Conservation (phyloP, 1,140 invertebrate genomes). For the roundworm (Caenorhabditis elegans) region WBcel235 BX284602.5:5692501-5693000, state of each 20-base stretch:
- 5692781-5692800: conserved; percentile 41
- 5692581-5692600: conserved; percentile 42
- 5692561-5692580: conserved; percentile 45
- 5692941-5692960: not conserved
- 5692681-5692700: conserved; percentile 86
- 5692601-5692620: conserved; percentile 45
- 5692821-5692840: conserved; percentile 42
- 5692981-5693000: not conserved
- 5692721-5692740: conserved; percentile 9
- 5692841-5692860: conserved; percentile 46
- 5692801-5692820: not conserved
- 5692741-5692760: conserved; percentile 42
- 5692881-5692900: conserved; percentile 66
- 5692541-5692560: conserved; percentile 2
- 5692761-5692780: conserved; percentile 41
- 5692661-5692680: conserved; percentile 74
- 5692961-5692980: not conserved
- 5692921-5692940: not conserved
- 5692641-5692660: conserved; percentile 41
- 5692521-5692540: not conserved
- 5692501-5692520: not conserved
- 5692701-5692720: conserved; percentile 71
- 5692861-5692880: conserved; percentile 1
- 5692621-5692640: conserved; percentile 49
- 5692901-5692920: conserved; percentile 74